phyloP scores from a whole-genome alignment of 2,888 invertebrate species.

The Ferrisia virgata region DNA sequence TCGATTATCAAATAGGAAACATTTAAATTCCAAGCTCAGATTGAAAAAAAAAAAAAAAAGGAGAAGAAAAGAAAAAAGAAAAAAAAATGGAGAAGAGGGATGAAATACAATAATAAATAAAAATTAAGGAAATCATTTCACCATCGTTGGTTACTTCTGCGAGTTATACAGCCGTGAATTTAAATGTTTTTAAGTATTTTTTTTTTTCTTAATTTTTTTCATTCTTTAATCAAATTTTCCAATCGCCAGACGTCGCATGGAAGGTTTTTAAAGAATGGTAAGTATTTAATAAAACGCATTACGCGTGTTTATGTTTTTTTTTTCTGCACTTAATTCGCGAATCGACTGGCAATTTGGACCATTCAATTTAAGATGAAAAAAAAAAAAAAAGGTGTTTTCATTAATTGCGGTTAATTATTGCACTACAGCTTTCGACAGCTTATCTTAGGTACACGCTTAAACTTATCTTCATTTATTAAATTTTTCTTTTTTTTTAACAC shows the following conservation, averaged over 20 bases:
- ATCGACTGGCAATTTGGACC: background rate
- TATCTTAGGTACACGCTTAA: conserved; percentile 11
- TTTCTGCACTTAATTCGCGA: background rate
- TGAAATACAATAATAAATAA: background rate
- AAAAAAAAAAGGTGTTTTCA: background rate
- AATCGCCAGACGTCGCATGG: background rate
- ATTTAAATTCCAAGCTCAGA: conserved; percentile 29
- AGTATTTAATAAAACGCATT: too few species aligned
- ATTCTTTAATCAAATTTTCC: conserved; percentile 3
- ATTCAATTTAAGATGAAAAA: background rate
- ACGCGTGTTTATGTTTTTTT: background rate
- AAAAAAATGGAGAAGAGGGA: background rate
- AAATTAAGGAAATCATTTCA: conserved; percentile 25
- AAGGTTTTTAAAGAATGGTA: too few species aligned
- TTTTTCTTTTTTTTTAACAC: background rate
- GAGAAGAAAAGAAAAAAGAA: background rate
- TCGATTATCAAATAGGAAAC: conserved; percentile 26
- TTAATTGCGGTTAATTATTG: background rate
- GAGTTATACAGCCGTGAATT: conserved; percentile 10
- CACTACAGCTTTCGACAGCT: conserved; percentile 13
- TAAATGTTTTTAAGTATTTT: conserved; percentile 29
- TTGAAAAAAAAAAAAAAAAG: background rate
- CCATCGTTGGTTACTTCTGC: conserved; percentile 12
- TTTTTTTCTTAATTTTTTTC: background rate
- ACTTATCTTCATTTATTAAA: conserved; percentile 4